Base-by-base conservation (phyloP, 2,888 invertebrate genomes). In the Tridacna gigas region DNA sequence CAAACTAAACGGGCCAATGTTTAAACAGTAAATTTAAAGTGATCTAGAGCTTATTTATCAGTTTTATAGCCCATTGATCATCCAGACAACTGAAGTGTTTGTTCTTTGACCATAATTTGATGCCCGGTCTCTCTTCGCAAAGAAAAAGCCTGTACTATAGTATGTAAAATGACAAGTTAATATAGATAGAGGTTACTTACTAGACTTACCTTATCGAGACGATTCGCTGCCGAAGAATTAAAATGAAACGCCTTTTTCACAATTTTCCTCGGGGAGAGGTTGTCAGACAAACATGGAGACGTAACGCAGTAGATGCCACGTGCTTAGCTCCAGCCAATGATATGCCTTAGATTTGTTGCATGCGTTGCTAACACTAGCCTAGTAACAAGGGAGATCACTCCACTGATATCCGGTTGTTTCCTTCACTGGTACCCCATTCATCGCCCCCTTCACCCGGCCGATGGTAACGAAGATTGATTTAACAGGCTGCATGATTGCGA, bases 241-340 rank as follows among this genome's bases (percentile, higher is more conserved):
- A 78, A 74, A 26, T 28, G 74, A 73, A 81, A 83, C 60, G 74
- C 22, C 65, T 74, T 83, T 83, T 26, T 74, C 80, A n/a, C 15
- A 47, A 45, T 45, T 69, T 75, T 63, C 66, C 56, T 61, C 67
- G 47, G 45, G 65, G 65, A 83, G 65, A 86, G 83, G 90, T 90
- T 89, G 90, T 88, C 89, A 90, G 71, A 89, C 88, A 90, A 90
- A 90, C 90, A 90, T 83, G 88, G 82, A 86, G 85, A 88, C 88
- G 90, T 86, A 80, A 86, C 85, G 84, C 85, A 80, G 82, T 61
- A 82, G 61, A 77, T 67, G 79, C 77, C 89, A 84, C 84, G 89
- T 88, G 89, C 71, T 51, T 65, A 73, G 47, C 61, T 61, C 65
- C 63, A 80, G 45, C 82, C 81, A 82, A 83, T 83, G 25, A 78